Evolutionary conservation across 30 jellyfish, hydroid and myxozoan species (phyloP), one percentile per base, ranked within the genome.

Genomic region (Morbakka virulenta): DNA sequence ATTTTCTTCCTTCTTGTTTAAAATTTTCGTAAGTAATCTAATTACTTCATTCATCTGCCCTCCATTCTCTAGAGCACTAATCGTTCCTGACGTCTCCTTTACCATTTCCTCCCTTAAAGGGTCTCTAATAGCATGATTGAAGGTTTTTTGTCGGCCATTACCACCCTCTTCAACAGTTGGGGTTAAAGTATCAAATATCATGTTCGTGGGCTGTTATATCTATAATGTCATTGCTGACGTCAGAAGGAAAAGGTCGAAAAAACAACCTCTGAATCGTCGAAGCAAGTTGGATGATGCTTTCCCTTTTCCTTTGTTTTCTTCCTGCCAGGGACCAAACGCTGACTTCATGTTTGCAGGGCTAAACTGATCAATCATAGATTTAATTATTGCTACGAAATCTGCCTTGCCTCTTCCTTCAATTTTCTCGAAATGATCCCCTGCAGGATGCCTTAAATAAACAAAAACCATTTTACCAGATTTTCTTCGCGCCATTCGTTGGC

Each of bases 121-220:
- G 14, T 33, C 23, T 27, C 78, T 24, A 14, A 62, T 57, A 2
- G 87, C 78, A 11, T 51, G 76, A 25, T 1, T 22, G 61, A 52
- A 3, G 86, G 52, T 23, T 32, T 63, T n/a, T 65, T 78, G 36
- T 77, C 80, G 28, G 88, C 88, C 80, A 77, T 4, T 27, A 53
- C 63, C 6, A 78, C 89, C 3, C 62, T 35, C 0, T 36, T 35
- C 81, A 78, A 26, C 34, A 64, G 51, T 0, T 64, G 23, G 4
- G 72, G 50, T 31, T 49, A 21, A 14, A 65, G 41, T 0, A 80
- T 74, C 1, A 78, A 30, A 4, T 63, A 26, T 62, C 47, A 28
- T 78, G 81, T 64, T 78, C 89, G 3, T 53, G 63, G 24, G 82
- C 89, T 2, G 89, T 64, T 74, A 78, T 78, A 9, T 78, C 81